phyloP scores from a whole-genome alignment of 2,888 invertebrate genomes.

The Eugnorisma glareosa region DNA sequence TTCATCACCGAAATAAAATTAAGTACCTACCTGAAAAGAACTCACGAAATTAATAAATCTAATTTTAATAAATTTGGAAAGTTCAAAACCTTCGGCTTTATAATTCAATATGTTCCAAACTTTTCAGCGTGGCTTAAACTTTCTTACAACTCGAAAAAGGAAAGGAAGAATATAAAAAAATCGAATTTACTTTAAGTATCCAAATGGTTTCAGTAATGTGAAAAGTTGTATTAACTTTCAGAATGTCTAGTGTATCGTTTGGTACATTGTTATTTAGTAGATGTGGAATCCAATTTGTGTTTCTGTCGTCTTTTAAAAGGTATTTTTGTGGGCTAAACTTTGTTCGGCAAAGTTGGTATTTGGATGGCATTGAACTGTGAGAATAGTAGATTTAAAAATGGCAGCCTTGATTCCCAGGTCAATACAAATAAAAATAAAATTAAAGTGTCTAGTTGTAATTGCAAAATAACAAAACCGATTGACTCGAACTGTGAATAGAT shows the following conservation, averaged over 20 bases:
- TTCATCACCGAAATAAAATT: constrained; percentile 1
- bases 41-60: constrained; percentile 50
- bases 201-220: constrained; percentile 50
- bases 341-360: not conserved
- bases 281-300: constrained; percentile 5
- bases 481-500: too few species aligned
- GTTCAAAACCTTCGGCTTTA: constrained; percentile 35
- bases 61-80: constrained; percentile 54
- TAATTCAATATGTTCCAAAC: constrained; percentile 57
- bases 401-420: too few species aligned
- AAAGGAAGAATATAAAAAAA: constrained; percentile 32
- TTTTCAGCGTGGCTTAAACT: constrained; percentile 34
- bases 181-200: constrained; percentile 55
- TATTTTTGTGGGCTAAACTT: not conserved
- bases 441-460: too few species aligned
- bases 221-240: constrained; percentile 55
- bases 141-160: constrained; percentile 13
- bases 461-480: too few species aligned
- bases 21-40: constrained; percentile 22
- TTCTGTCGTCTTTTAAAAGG: constrained; percentile 17
- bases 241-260: constrained; percentile 38
- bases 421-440: too few species aligned
- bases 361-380: not conserved
- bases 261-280: constrained; percentile 26
- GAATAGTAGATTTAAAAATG: too few species aligned